Evolutionary conservation across 1,140 invertebrate genomes (phyloP).

Genomic region (Drosophila repletoides): DNA sequence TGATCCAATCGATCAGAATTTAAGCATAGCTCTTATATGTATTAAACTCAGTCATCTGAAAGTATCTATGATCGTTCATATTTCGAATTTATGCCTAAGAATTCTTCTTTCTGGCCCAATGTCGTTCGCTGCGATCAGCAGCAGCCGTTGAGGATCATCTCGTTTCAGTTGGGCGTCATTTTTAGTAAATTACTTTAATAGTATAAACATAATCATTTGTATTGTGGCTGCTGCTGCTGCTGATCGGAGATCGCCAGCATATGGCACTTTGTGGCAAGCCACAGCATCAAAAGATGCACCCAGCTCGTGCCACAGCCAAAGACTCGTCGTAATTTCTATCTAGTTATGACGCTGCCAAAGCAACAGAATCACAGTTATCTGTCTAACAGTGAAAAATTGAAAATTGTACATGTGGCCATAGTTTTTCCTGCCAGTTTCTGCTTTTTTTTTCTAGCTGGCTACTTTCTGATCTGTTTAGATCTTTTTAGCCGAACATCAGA

Average conservation of each 20-base stretch:
- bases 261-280: slow-evolving; percentile 31
- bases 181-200: slow-evolving; percentile 80
- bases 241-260: slow-evolving; percentile 22
- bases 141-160: slow-evolving; percentile 47
- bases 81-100: too few species aligned
- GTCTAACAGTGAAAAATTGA: slow-evolving; percentile 74
- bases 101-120: too few species aligned
- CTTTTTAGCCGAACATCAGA: not conserved
- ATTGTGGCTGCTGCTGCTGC: slow-evolving; percentile 63
- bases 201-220: slow-evolving; percentile 81
- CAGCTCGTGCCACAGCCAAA: slow-evolving; percentile 45
- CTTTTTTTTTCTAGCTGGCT: too few species aligned
- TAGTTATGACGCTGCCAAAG: slow-evolving; percentile 56
- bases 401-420: slow-evolving; percentile 62
- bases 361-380: slow-evolving; percentile 70
- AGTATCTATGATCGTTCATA: too few species aligned
- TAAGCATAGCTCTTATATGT: too few species aligned
- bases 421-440: too few species aligned
- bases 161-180: slow-evolving; percentile 67
- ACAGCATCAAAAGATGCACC: slow-evolving; percentile 1
- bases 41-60: too few species aligned
- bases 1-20: too few species aligned
- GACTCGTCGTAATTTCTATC: slow-evolving; percentile 57
- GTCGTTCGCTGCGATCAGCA: not conserved
- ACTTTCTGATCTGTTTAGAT: slow-evolving; percentile 5